phyloP scores from a whole-genome alignment of 1,140 invertebrate species.

The Cyphomyrmex costatus region DNA sequence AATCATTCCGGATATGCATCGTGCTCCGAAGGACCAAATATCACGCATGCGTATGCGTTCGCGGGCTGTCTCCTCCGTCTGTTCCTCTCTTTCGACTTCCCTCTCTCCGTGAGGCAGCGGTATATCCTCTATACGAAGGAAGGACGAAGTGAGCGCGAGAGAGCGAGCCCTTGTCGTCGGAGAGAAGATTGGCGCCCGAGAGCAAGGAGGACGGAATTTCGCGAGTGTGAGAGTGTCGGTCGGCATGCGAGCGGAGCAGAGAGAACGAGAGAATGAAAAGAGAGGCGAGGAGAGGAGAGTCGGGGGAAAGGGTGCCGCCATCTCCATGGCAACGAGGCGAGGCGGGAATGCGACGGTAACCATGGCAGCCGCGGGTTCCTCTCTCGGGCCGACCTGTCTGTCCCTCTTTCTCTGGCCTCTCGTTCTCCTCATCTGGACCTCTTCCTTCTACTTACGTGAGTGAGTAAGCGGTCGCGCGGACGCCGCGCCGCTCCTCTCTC shows the following conservation, averaged over 20 bases:
- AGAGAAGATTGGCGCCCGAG: constrained; percentile 66
- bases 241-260: constrained; percentile 21
- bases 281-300: constrained; percentile 58
- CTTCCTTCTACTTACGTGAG: constrained; percentile 84
- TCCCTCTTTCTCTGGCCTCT: constrained; percentile 83
- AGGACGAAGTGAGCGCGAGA: constrained; percentile 76
- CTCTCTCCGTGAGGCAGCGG: constrained; percentile 59
- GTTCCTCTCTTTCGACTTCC: constrained; percentile 75
- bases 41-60: constrained; percentile 75
- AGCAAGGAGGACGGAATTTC: constrained; percentile 68
- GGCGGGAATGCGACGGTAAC: constrained; percentile 87
- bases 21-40: constrained; percentile 66
- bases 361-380: constrained; percentile 85
- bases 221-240: constrained; percentile 41
- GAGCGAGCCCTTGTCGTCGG: constrained; percentile 57
- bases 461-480: constrained; percentile 55
- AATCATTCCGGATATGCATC: constrained; percentile 62
- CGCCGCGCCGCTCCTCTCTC: constrained; percentile 63
- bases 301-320: constrained; percentile 70
- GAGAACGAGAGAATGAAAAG: constrained; percentile 40
- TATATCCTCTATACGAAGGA: constrained; percentile 70
- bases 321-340: constrained; percentile 86
- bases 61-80: constrained; percentile 67
- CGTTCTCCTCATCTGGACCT: constrained; percentile 80
- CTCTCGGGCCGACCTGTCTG: constrained; percentile 84